Percentiles rank a stretch among this genome's conserved stretches.
Evolutionary conservation across 53 echinoderm and acorn worm species (phyloP).

Genomic region (Holothuria scabra): DNA sequence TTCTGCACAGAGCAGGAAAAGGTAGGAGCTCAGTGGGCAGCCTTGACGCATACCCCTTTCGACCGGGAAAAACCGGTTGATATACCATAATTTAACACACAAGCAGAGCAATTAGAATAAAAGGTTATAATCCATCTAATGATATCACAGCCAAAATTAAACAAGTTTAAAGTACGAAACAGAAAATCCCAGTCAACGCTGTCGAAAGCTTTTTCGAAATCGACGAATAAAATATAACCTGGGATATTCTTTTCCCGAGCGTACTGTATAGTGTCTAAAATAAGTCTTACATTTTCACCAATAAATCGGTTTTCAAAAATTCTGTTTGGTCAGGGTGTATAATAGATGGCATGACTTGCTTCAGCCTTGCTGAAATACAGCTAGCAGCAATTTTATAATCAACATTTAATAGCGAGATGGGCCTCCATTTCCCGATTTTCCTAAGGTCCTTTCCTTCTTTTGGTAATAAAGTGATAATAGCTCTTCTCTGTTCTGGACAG

Average conservation of each 20-base stretch:
- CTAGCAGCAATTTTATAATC: too few relatives aligned
- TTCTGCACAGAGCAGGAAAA: too few relatives aligned
- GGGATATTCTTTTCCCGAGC: too few relatives aligned
- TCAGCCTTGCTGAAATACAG: too few relatives aligned
- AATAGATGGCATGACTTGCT: background rate
- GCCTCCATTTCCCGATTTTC: slow-evolving; percentile 25
- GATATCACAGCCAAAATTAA: slow-evolving; percentile 1
- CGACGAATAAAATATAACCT: too few relatives aligned
- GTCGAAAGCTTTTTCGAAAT: too few relatives aligned
- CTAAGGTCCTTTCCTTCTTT: background rate
- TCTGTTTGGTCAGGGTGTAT: background rate
- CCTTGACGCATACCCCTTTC: slow-evolving; percentile 12
- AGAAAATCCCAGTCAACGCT: slow-evolving; percentile 9
- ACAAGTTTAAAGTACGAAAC: slow-evolving; percentile 2
- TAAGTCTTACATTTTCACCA: too few relatives aligned
- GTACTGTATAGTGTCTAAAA: too few relatives aligned
- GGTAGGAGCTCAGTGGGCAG: slow-evolving; percentile 5
- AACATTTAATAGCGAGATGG: too few relatives aligned
- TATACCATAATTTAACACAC: slow-evolving; percentile 16
- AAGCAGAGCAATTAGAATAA: slow-evolving; percentile 15
- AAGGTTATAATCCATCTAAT: slow-evolving; percentile 7
- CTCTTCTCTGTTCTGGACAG: slow-evolving; percentile 20
- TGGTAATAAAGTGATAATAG: slow-evolving; percentile 20
- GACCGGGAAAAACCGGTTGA: background rate
- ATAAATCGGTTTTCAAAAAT: too few relatives aligned